A percentile compares a stretch with the other conserved stretches of the same genome.
These are phyloP conservation scores for Pseudoips prasinana DNA, from an alignment of 2,888 invertebrate species.

Conservation along the genomic window DNA sequence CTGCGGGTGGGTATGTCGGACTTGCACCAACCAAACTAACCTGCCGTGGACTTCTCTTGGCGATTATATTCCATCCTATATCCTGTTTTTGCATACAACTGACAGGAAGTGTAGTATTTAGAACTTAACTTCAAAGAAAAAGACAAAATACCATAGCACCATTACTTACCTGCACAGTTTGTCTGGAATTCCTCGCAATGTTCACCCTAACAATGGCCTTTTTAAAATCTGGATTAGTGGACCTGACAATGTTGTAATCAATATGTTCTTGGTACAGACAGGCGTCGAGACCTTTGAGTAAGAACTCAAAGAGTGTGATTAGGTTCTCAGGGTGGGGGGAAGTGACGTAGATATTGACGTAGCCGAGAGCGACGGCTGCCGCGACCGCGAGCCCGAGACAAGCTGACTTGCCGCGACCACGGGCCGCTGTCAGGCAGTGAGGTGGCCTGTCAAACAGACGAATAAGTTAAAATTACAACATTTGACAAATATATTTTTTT, in stretches of 20 bases:
- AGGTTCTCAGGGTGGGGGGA: conserved; percentile 99
- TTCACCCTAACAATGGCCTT: conserved; percentile 97
- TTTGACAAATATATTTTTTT: too few species aligned
- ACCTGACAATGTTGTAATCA: conserved; percentile 96
- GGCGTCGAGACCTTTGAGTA: conserved; percentile 95
- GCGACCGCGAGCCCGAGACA: conserved; percentile 96
- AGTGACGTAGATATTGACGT: conserved; percentile 97
- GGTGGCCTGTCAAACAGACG: conserved; percentile 85
- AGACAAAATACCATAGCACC: too few species aligned
- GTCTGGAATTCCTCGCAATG: conserved; percentile 93
- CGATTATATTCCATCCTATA: too few species aligned
- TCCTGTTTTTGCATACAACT: too few species aligned
- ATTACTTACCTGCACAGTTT: conserved; percentile 94
- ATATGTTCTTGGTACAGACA: conserved; percentile 97
- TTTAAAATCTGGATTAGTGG: conserved; percentile 97
- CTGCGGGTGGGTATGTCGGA: too few species aligned
- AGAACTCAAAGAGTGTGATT: conserved; percentile 97
- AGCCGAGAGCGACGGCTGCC: conserved; percentile 91
- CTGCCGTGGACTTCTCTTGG: too few species aligned
- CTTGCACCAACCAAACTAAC: too few species aligned
- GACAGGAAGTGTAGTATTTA: too few species aligned
- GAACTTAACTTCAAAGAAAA: too few species aligned
- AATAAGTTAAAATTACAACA: too few species aligned
- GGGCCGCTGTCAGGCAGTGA: conserved; percentile 96
- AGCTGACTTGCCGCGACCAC: conserved; percentile 99